Percentiles rank a stretch among this genome's conserved stretches.
These are phyloP conservation scores for Macrophya annulata DNA, from an alignment of 2,888 invertebrate species.

Conservation along the genomic window DNA sequence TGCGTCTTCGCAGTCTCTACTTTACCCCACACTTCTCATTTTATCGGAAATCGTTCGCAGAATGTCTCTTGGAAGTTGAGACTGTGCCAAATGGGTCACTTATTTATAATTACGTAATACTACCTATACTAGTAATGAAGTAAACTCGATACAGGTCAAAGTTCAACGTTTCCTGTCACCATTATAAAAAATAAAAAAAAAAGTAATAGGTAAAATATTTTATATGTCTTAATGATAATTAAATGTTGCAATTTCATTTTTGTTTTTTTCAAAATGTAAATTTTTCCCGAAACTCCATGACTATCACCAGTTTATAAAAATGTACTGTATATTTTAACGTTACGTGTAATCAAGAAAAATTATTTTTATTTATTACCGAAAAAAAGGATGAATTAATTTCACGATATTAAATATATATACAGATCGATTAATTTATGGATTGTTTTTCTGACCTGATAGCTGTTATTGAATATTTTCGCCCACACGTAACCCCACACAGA, in stretches of 20 bases:
- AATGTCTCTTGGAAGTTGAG: conserved; percentile 73
- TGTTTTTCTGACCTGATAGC: conserved; percentile 44
- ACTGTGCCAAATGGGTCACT: conserved; percentile 70
- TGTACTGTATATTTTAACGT: not conserved
- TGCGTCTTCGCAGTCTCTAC: conserved; percentile 15
- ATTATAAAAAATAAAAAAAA: too few relatives aligned
- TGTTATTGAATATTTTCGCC: conserved; percentile 50
- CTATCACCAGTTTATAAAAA: not conserved
- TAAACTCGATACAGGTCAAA: conserved; percentile 37
- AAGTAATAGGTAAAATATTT: too few relatives aligned
- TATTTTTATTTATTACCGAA: not conserved
- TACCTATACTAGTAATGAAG: not conserved
- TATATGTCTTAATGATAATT: not conserved
- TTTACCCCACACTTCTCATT: conserved; percentile 56
- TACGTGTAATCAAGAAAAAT: not conserved
- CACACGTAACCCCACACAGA: conserved; percentile 35
- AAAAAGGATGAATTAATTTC: not conserved
- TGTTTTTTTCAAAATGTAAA: not conserved
- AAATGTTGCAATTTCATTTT: not conserved
- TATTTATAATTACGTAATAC: conserved; percentile 60
- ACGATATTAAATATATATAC: not conserved
- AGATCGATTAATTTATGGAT: not conserved
- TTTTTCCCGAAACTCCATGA: not conserved
- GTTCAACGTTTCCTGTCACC: conserved; percentile 46
- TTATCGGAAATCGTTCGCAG: conserved; percentile 62